Percentiles rank a stretch among this genome's conserved stretches.
These are phyloP conservation scores for Mallateleia sp. DNA, from an alignment of 2,888 invertebrate species.

Conservation along the genomic window DNA sequence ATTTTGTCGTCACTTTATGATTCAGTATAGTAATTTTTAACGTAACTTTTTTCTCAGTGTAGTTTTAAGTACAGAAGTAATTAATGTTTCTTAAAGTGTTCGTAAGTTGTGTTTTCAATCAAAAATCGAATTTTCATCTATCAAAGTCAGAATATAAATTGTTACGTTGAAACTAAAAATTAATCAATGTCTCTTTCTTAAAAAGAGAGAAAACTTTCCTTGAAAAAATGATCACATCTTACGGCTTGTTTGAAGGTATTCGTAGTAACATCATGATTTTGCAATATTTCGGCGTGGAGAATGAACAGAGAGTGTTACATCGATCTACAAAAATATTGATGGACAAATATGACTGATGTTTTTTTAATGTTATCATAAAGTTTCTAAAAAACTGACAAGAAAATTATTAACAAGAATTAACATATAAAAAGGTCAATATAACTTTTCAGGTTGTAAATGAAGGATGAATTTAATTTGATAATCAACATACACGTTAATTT, in stretches of 20 bases:
- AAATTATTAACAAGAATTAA: too few species aligned
- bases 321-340: neutral
- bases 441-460: too few species aligned
- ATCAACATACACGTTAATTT: too few species aligned
- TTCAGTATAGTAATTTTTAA: too few species aligned
- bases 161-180: slow-evolving; percentile 27
- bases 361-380: neutral
- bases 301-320: neutral
- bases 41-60: too few species aligned
- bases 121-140: slow-evolving; percentile 30
- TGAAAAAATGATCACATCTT: slow-evolving; percentile 2
- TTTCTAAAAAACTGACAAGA: too few species aligned
- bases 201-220: neutral
- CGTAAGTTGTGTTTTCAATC: neutral
- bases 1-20: too few species aligned
- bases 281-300: slow-evolving; percentile 17
- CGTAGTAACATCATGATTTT: slow-evolving; percentile 28
- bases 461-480: too few species aligned
- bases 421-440: too few species aligned
- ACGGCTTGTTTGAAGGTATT: neutral
- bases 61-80: neutral
- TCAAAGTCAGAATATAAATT: slow-evolving; percentile 29
- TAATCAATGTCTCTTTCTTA: slow-evolving; percentile 25
- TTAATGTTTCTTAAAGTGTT: slow-evolving; percentile 11
- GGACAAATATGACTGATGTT: slow-evolving; percentile 18